Evolutionary conservation across 2,113 vertebrate species (phyloP).

Genomic region (Aegithalos caudatus): DNA sequence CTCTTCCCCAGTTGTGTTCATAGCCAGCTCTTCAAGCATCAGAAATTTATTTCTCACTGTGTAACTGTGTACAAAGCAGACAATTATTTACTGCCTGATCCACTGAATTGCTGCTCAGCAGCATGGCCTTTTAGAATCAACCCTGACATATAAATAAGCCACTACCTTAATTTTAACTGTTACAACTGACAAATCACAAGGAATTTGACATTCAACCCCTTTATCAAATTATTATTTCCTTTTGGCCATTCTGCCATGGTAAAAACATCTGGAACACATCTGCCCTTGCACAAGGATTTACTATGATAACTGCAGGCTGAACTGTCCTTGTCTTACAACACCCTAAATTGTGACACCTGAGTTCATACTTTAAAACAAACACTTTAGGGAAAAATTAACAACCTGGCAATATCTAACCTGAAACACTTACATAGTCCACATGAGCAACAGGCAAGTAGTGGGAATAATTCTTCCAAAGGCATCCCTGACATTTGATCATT

Average conservation of each 20-base stretch:
- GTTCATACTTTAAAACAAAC: not conserved
- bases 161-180: not conserved
- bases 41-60: not conserved
- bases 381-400: not conserved
- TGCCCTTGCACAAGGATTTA: not conserved
- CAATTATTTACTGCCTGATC: not conserved
- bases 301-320: not conserved
- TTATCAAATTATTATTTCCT: not conserved
- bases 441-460: not conserved
- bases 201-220: not conserved
- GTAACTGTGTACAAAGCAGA: not conserved
- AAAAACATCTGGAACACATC: not conserved
- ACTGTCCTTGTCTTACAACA: not conserved
- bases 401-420: not conserved
- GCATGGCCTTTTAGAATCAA: not conserved
- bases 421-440: not conserved
- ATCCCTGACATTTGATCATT: not conserved
- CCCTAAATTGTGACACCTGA: not conserved
- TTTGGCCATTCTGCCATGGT: not conserved
- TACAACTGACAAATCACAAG: not conserved
- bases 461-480: not conserved
- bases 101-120: not conserved
- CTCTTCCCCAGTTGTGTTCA: not conserved
- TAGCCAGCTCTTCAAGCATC: not conserved
- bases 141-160: not conserved